A percentile compares a stretch with the other conserved stretches of the same genome.
phyloP scores from a whole-genome alignment of 1,140 invertebrate species.

The Trachymyrmex cornetzi region DNA sequence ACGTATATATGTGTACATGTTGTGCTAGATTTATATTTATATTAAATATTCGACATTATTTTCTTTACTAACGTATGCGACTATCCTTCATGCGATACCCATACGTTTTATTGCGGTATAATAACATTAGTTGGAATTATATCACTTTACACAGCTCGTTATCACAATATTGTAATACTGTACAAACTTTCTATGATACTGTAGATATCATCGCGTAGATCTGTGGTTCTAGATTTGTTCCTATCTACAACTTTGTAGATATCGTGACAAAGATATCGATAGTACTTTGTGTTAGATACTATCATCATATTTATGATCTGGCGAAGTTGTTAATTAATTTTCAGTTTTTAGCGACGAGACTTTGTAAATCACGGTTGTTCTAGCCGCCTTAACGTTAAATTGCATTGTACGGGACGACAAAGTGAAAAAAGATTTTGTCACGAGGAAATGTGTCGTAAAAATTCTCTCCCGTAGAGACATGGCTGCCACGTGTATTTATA shows the following conservation, averaged over 20 bases:
- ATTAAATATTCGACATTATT: conserved; percentile 37
- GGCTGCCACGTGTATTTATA: not conserved
- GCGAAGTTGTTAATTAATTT: conserved; percentile 50
- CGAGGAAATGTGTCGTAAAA: not conserved
- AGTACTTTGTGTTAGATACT: conserved; percentile 29
- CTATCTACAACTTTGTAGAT: conserved; percentile 33
- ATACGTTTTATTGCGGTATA: conserved; percentile 12
- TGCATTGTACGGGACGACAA: not conserved
- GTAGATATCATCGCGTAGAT: conserved; percentile 50
- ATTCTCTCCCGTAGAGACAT: not conserved
- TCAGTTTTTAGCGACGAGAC: not conserved
- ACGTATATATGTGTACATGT: conserved; percentile 37
- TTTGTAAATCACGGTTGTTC: conserved; percentile 34
- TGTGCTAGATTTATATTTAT: conserved; percentile 29
- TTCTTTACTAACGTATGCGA: conserved; percentile 28
- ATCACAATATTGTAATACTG: conserved; percentile 32
- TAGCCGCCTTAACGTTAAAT: conserved; percentile 15
- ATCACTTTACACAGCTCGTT: conserved; percentile 39
- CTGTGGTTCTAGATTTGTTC: conserved; percentile 36
- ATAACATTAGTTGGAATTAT: conserved; percentile 26
- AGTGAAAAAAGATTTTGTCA: not conserved
- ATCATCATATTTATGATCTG: conserved; percentile 42
- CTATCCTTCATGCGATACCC: not conserved
- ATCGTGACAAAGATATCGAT: conserved; percentile 27
- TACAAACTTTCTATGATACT: conserved; percentile 38